These are phyloP conservation scores for Lasioglossum figueresi DNA, from an alignment of 2,888 invertebrate species.

Conservation along the genomic window DNA sequence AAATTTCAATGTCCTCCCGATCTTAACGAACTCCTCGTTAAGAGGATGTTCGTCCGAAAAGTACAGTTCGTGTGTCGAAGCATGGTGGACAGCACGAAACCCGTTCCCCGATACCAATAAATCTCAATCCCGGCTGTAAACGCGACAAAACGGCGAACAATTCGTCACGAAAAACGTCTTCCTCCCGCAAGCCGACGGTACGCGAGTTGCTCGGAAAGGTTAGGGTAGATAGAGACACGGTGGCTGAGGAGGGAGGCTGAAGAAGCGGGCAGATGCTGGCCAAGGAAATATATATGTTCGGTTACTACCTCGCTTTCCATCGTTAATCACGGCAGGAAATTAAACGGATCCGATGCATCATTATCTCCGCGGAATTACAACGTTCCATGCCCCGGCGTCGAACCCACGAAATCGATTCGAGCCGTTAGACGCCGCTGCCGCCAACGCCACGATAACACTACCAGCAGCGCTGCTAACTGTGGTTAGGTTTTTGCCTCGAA, in stretches of 20 bases:
- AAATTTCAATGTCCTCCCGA: background rate
- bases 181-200: constrained; percentile 64
- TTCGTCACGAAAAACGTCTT: constrained; percentile 65
- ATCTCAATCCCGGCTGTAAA: constrained; percentile 44
- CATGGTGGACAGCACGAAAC: background rate
- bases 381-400: constrained; percentile 39
- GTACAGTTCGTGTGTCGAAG: background rate
- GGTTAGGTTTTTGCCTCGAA: background rate
- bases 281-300: constrained; percentile 67
- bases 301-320: constrained; percentile 67
- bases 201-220: constrained; percentile 62
- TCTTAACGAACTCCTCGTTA: background rate
- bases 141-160: constrained; percentile 51
- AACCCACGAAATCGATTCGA: constrained; percentile 33
- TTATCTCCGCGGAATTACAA: constrained; percentile 56
- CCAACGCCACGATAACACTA: background rate
- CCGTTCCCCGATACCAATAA: constrained; percentile 27
- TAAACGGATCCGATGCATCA: constrained; percentile 68
- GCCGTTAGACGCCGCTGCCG: constrained; percentile 13
- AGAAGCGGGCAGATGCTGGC: constrained; percentile 38
- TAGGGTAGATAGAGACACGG: background rate
- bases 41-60: background rate
- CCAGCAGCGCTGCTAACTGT: background rate
- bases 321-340: constrained; percentile 71
- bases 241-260: constrained; percentile 22